These are phyloP conservation scores for Trimorus sp. DNA, from an alignment of 2,888 invertebrate genomes.

Conservation along the genomic window DNA sequence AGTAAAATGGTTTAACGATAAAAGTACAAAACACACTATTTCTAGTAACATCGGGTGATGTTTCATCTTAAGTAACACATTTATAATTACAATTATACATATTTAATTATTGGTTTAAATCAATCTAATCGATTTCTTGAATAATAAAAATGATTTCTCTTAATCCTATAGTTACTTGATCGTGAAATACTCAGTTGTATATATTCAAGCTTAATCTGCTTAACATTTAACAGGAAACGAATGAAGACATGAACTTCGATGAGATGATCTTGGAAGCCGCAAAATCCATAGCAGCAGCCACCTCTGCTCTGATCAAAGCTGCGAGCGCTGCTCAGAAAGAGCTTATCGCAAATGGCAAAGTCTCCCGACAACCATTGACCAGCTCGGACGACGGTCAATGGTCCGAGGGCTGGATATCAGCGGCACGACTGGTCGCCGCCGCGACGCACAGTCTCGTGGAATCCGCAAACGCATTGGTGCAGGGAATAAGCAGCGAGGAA, in stretches of 20 bases:
- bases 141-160: too few species aligned
- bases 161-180: too few species aligned
- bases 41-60: too few species aligned
- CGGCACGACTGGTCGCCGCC: slow-evolving; percentile 97
- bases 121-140: too few species aligned
- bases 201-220: too few species aligned
- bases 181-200: too few species aligned
- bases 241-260: slow-evolving; percentile 98
- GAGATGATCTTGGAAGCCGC: slow-evolving; percentile 99
- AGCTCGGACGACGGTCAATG: slow-evolving; percentile 98
- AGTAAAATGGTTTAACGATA: too few species aligned
- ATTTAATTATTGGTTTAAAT: too few species aligned
- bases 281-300: slow-evolving; percentile 98
- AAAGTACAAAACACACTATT: too few species aligned
- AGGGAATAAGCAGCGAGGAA: slow-evolving; percentile 96
- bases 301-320: slow-evolving; percentile 97
- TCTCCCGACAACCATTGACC: slow-evolving; percentile 90
- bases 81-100: too few species aligned
- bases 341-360: slow-evolving; percentile 94
- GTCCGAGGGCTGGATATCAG: slow-evolving; percentile 98
- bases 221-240: slow-evolving; percentile 88
- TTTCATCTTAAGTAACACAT: too few species aligned
- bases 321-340: slow-evolving; percentile 99
- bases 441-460: slow-evolving; percentile 99
- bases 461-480: slow-evolving; percentile 97